Evolutionary conservation across 1,140 invertebrate species (phyloP), one percentile per base, ranked within the genome.

Genomic region (Camponotus floridanus): DNA sequence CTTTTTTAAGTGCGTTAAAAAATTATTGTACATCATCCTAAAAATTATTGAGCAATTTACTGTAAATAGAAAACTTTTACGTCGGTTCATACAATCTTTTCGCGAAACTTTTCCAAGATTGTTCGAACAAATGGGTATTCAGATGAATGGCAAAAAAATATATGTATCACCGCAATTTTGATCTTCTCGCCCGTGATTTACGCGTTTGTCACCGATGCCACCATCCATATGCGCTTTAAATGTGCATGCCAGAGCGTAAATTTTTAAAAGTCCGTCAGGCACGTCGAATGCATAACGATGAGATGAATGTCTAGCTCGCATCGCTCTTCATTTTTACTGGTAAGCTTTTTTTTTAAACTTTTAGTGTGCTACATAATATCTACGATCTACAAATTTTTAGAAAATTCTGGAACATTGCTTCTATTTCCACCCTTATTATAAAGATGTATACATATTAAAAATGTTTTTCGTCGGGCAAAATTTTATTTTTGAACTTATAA

Each of bases 221-320:
- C 7, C 39, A 26, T 83, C 67, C 39, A 83, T 61, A 73, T 55
- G 55, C 15, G 26, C 13, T 83, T 26, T 83, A 83, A 83, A 71
- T 73, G 68, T 73, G 55, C 61, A 83, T 73, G 39, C 26, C 67
- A 36, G 36, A 73, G 18, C 67, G 68, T 83, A 61, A 83, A 83
- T 83, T 61, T 83, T 83, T 67, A 83, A 83, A 83, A 73, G 68
- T 73, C 55, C 18, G 79, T 70, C 73, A 36, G 39, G 13, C 26
- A 39, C 39, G 31, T 57, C 68, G 79, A 83, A 83, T 83, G 39
- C 55, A 73, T 73, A 83, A 83, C 79, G 55, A 83, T 39, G 51
- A 65, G 42, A 83, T 83, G 61, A 83, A 83, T 61, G 79, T 61
- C 67, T 21, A 61, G 62, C 62, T 71, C 26, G 55, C 65, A 36